These are phyloP conservation scores for Drosophila tristis DNA, from an alignment of 1,140 invertebrate species.

Conservation along the genomic window DNA sequence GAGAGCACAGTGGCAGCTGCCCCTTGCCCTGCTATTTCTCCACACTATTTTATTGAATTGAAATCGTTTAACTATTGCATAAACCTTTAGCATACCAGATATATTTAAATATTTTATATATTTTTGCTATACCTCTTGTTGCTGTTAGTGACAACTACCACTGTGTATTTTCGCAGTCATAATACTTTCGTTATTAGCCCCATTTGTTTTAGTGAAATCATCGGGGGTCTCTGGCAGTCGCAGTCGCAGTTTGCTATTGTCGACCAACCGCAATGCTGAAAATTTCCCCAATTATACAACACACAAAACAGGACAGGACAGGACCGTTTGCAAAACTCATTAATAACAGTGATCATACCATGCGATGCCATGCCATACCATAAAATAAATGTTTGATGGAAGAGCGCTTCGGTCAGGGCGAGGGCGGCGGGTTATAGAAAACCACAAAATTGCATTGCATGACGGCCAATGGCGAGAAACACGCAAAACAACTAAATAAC, in stretches of 20 bases:
- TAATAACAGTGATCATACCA: constrained; percentile 59
- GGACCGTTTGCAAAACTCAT: constrained; percentile 62
- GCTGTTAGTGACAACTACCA: background rate
- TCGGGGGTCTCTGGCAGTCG: background rate
- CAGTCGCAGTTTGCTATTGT: background rate
- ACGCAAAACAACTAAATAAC: constrained; percentile 79
- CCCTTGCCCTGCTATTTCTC: no score
- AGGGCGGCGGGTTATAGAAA: constrained; percentile 24
- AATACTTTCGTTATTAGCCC: constrained; percentile 47
- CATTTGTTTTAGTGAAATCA: constrained; percentile 38
- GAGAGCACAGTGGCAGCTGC: no score
- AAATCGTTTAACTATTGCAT: no score
- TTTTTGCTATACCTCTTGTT: background rate
- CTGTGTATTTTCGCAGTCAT: background rate
- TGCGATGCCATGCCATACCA: background rate
- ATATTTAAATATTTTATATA: background rate
- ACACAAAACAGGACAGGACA: constrained; percentile 2
- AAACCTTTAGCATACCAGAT: no score
- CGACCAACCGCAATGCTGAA: constrained; percentile 5
- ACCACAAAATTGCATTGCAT: constrained; percentile 82
- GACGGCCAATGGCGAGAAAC: constrained; percentile 62
- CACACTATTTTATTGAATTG: no score
- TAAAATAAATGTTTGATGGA: background rate
- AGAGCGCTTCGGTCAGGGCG: no score
- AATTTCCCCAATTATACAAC: constrained; percentile 19